These are phyloP conservation scores for Atlantisia rogersi DNA, from an alignment of 2,113 vertebrate species.

Conservation along the genomic window DNA sequence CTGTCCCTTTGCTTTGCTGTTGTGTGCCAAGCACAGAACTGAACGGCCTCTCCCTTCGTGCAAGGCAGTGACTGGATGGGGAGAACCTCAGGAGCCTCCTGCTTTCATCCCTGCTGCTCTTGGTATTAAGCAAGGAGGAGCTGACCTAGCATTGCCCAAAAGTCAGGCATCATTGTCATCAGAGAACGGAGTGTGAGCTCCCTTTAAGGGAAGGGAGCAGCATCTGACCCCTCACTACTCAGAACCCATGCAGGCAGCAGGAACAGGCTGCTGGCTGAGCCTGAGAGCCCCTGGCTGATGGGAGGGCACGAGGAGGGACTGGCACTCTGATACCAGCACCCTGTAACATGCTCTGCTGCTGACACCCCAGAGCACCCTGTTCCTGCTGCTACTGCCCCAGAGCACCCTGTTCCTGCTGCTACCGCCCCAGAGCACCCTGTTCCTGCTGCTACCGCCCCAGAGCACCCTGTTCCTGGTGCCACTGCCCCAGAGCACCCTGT, in stretches of 20 bases:
- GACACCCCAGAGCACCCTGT: no score
- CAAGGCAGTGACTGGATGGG: not conserved
- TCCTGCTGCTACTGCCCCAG: no score
- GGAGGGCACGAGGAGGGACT: not conserved
- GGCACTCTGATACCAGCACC: not conserved
- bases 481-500: no score
- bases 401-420: no score
- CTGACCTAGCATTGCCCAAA: not conserved
- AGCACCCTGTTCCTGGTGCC: no score
- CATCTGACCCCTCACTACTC: not conserved
- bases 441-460: no score
- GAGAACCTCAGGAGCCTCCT: not conserved
- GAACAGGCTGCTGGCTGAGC: no score
- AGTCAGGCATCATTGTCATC: accelerated
- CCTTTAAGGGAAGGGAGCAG: not conserved
- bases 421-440: no score
- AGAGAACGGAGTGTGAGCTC: not conserved
- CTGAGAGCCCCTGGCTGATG: no score
- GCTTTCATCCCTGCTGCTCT: not conserved
- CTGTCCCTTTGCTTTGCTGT: not conserved
- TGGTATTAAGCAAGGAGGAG: not conserved
- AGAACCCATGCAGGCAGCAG: no score
- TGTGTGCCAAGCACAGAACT: not conserved
- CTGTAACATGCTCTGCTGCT: not conserved
- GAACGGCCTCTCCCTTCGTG: not conserved